phyloP scores from a whole-genome alignment of 1,140 invertebrate species.

The Sycophaga agraensis region DNA sequence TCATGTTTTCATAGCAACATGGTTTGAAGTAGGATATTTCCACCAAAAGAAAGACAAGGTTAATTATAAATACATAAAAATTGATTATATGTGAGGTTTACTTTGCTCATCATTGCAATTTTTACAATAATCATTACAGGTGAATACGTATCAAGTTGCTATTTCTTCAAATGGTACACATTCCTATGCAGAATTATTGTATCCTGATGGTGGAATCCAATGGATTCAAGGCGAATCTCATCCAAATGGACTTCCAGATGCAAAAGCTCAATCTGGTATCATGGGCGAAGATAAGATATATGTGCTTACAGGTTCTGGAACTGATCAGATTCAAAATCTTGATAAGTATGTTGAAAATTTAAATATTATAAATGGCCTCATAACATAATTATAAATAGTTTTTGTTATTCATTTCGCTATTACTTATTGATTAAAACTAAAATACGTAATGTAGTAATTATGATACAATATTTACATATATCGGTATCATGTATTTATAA shows the following conservation, averaged over 20 bases:
- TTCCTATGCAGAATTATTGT: constrained; percentile 83
- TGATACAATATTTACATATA: no score
- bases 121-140: constrained; percentile 47
- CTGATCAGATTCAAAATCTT: constrained; percentile 76
- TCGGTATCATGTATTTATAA: not conserved
- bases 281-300: constrained; percentile 76
- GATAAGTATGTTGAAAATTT: constrained; percentile 64
- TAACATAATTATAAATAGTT: no score
- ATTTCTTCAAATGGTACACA: constrained; percentile 80
- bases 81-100: not conserved
- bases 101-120: not conserved
- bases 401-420: no score
- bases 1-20: constrained; percentile 66
- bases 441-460: no score
- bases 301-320: constrained; percentile 80
- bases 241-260: constrained; percentile 72
- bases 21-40: constrained; percentile 71
- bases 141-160: constrained; percentile 80
- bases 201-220: constrained; percentile 83
- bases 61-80: not conserved
- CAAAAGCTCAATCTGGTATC: constrained; percentile 89
- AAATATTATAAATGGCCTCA: no score
- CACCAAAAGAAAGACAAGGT: constrained; percentile 63
- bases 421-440: no score
- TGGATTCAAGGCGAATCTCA: constrained; percentile 81